Evolutionary conservation across 1,140 invertebrate genomes (phyloP).

Genomic region (Calephelis nemesis): DNA sequence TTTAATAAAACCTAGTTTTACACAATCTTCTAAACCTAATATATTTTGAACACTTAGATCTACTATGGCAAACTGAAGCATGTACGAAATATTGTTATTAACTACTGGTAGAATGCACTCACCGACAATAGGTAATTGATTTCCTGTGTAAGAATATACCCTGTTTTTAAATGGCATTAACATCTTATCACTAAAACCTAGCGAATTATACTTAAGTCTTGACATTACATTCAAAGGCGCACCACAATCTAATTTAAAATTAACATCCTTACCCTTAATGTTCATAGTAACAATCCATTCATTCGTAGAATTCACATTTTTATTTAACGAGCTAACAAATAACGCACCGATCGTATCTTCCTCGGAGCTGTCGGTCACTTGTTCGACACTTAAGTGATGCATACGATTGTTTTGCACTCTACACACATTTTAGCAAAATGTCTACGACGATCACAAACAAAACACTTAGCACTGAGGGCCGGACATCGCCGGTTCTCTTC

Average conservation of each 20-base stretch:
- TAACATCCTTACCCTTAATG: not conserved
- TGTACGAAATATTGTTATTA: not conserved
- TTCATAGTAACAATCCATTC: not conserved
- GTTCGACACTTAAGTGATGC: no score
- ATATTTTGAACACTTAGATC: not conserved
- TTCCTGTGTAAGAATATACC: no score
- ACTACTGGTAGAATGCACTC: not conserved
- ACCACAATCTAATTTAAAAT: slow-evolving; percentile 4
- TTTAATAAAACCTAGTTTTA: slow-evolving; percentile 1
- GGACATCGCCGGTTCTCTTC: no score
- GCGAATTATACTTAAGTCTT: not conserved
- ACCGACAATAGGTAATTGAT: not conserved
- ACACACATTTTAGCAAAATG: no score
- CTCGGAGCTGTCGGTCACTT: no score
- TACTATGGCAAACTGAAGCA: not conserved
- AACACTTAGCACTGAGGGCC: no score
- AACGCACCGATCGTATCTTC: no score
- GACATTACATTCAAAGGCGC: not conserved
- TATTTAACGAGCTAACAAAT: no score
- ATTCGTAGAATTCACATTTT: not conserved
- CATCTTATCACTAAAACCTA: not conserved
- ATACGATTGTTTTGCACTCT: no score
- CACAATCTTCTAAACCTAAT: slow-evolving; percentile 1
- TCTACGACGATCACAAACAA: no score
- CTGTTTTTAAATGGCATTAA: not conserved